These are phyloP conservation scores for Parotocinclus haroldoi DNA, from an alignment of 2,797 vertebrate genomes.

Conservation along the genomic window DNA sequence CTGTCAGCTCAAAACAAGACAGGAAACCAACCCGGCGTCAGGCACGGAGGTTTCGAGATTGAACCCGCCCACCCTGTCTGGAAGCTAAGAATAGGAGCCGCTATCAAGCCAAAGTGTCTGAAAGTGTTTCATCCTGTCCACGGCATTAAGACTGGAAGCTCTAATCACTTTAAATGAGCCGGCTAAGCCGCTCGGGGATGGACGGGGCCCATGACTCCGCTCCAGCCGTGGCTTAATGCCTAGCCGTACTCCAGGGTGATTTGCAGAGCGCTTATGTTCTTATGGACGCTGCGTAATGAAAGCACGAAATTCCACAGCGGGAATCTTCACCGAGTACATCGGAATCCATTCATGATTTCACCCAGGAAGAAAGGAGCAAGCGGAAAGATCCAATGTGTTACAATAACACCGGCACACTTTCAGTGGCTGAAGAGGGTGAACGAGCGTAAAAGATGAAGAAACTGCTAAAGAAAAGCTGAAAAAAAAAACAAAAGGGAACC, in stretches of 20 bases:
- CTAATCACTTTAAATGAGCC: conserved; percentile 64
- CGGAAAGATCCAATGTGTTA: too few species aligned
- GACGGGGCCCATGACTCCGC: conserved; percentile 57
- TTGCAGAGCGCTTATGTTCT: conserved; percentile 43
- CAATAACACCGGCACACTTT: too few species aligned
- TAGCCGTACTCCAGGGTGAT: conserved; percentile 51
- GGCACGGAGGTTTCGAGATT: background rate
- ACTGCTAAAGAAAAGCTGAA: too few species aligned
- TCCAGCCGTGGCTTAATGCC: conserved; percentile 54
- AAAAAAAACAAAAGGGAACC: too few species aligned
- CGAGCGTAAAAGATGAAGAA: too few species aligned
- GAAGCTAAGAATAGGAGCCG: conserved; percentile 43
- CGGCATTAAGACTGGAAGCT: conserved; percentile 53
- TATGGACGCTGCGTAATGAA: conserved; percentile 21
- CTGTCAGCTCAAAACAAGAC: background rate
- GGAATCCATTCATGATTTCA: background rate
- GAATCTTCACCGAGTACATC: background rate
- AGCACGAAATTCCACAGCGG: conserved; percentile 1
- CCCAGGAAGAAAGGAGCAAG: background rate
- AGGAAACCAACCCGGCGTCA: background rate
- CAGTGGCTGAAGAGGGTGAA: too few species aligned
- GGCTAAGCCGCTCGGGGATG: conserved; percentile 50
- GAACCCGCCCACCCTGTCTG: conserved; percentile 10
- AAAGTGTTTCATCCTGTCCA: conserved; percentile 49
- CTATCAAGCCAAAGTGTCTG: conserved; percentile 47